phyloP scores from a whole-genome alignment of 1,140 invertebrate species.

The Anagrus nilaparvatae region DNA sequence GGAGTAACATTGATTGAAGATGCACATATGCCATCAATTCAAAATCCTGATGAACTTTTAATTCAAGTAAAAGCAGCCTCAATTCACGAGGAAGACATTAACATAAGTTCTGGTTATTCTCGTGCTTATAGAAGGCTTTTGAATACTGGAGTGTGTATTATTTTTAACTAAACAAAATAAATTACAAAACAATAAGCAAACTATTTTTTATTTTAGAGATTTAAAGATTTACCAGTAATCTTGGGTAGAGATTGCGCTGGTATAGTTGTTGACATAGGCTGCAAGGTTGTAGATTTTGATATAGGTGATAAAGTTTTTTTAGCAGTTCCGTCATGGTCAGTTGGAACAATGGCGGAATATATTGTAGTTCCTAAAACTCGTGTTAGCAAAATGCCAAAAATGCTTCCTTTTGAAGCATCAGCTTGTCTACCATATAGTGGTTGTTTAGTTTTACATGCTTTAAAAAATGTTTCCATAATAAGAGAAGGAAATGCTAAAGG shows the following conservation, averaged over 20 bases:
- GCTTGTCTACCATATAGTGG: conserved; percentile 62
- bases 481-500: conserved; percentile 43
- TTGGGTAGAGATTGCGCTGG: conserved; percentile 61
- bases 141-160: conserved; percentile 39
- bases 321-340: conserved; percentile 47
- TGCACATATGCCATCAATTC: conserved; percentile 44
- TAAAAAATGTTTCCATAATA: conserved; percentile 46
- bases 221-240: conserved; percentile 49
- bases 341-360: conserved; percentile 52
- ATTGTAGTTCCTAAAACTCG: conserved; percentile 47
- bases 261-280: conserved; percentile 53
- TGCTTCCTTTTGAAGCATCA: conserved; percentile 55
- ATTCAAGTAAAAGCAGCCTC: conserved; percentile 56
- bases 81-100: conserved; percentile 52
- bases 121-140: conserved; percentile 45
- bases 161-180: conserved; percentile 2
- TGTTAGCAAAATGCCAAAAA: conserved; percentile 54
- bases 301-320: conserved; percentile 57
- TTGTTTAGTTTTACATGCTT: conserved; percentile 54
- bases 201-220: conserved; percentile 32
- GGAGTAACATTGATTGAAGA: conserved; percentile 47
- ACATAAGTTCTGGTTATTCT: conserved; percentile 54
- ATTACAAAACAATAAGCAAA: conserved; percentile 1
- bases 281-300: conserved; percentile 47
- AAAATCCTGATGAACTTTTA: conserved; percentile 49